Evolutionary conservation across 2,888 invertebrate species (phyloP).

Genomic region (Minunthozetes semirufus): DNA sequence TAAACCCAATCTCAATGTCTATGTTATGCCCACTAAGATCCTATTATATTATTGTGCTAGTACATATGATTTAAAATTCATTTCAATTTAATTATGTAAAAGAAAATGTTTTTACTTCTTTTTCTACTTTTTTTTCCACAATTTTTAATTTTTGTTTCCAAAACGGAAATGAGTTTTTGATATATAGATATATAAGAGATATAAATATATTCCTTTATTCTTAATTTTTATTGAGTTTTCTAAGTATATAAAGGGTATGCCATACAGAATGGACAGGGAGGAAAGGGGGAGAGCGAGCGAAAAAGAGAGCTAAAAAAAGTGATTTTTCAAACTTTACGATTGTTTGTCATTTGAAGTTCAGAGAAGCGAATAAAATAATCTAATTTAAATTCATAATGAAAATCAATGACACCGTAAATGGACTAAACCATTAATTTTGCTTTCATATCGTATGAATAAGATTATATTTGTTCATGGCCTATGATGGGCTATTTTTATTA

Average conservation of each 20-base stretch:
- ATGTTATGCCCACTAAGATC: background rate
- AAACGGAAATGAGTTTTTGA: conserved; percentile 24
- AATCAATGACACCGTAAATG: background rate
- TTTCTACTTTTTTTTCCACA: background rate
- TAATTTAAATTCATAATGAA: conserved; percentile 5
- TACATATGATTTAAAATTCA: background rate
- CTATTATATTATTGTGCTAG: background rate
- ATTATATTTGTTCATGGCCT: background rate
- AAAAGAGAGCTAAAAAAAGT: too few relatives aligned
- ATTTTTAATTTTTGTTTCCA: background rate
- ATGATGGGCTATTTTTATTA: background rate
- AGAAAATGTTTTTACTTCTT: background rate
- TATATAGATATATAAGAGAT: background rate
- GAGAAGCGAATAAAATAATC: background rate
- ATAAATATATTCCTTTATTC: too few relatives aligned
- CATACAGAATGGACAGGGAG: too few relatives aligned
- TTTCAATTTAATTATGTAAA: conserved; percentile 12
- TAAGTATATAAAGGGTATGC: too few relatives aligned
- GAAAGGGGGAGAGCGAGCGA: too few relatives aligned
- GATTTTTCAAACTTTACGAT: background rate
- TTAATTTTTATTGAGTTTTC: too few relatives aligned
- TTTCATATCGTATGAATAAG: background rate
- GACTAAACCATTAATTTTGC: background rate
- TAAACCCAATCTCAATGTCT: background rate
- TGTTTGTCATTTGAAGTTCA: background rate